A percentile compares a stretch with the other conserved stretches of the same genome.
Conservation (phyloP, 2,888 invertebrate genomes). For the Drepanosiphum platanoidis region DNA sequence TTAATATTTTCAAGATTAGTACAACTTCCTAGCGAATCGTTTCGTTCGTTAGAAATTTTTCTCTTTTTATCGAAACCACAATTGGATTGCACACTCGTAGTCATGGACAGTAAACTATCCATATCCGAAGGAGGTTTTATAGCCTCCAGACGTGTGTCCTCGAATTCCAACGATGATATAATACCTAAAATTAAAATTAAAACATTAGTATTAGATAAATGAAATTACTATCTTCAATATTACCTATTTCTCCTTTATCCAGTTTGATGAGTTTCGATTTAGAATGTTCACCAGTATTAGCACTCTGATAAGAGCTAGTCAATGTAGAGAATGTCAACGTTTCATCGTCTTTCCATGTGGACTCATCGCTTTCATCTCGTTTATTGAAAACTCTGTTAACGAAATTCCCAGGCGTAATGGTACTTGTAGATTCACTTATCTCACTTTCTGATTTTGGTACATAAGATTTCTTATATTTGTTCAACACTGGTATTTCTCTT, state of each 20-base stretch:
- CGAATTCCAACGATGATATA: slow-evolving; percentile 65
- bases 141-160: slow-evolving; percentile 72
- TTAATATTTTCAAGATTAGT: slow-evolving; percentile 82
- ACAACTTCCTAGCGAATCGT: slow-evolving; percentile 59
- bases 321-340: slow-evolving; percentile 52
- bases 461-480: slow-evolving; percentile 40
- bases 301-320: slow-evolving; percentile 50
- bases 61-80: slow-evolving; percentile 62
- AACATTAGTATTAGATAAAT: not conserved
- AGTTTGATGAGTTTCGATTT: slow-evolving; percentile 48
- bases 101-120: slow-evolving; percentile 69
- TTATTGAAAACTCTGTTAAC: slow-evolving; percentile 18
- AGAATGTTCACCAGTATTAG: slow-evolving; percentile 35
- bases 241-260: slow-evolving; percentile 59
- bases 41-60: slow-evolving; percentile 61
- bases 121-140: slow-evolving; percentile 86
- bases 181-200: slow-evolving; percentile 62
- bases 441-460: slow-evolving; percentile 39
- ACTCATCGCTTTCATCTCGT: slow-evolving; percentile 46
- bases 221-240: not conserved
- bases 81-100: slow-evolving; percentile 62
- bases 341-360: slow-evolving; percentile 58
- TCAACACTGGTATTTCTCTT: slow-evolving; percentile 56
- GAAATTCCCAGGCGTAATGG: slow-evolving; percentile 27
- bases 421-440: slow-evolving; percentile 51